Conservation (phyloP, 2,113 vertebrate species). For the Erpornis zantholeuca region DNA sequence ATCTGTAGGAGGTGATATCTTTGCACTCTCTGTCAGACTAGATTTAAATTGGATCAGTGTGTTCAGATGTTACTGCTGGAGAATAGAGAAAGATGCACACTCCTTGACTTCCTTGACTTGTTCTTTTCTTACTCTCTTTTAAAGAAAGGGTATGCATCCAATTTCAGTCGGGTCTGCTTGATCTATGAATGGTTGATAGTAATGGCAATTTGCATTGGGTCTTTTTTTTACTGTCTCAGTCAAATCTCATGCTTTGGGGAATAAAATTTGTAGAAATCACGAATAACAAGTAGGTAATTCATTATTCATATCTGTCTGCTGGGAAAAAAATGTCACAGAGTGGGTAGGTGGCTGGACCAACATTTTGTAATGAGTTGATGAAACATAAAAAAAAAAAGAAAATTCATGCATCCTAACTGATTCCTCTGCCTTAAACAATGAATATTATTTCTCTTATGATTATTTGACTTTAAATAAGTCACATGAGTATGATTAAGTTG, state of each 20-base stretch:
- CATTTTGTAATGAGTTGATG: neutral
- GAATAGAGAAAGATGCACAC: neutral
- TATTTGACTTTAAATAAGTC: neutral
- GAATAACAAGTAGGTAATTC: neutral
- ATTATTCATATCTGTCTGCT: slow-evolving; percentile 7
- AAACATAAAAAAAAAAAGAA: neutral
- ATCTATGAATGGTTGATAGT: neutral
- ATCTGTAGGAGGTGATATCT: neutral
- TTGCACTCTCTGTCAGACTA: neutral
- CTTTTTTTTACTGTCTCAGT: neutral
- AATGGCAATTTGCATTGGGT: neutral
- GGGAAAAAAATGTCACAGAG: neutral
- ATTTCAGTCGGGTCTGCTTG: neutral
- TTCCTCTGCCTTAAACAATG: neutral
- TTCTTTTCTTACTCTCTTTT: neutral
- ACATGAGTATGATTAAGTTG: neutral
- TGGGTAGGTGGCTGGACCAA: neutral
- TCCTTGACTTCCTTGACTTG: neutral
- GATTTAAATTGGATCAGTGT: neutral
- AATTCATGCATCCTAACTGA: neutral
- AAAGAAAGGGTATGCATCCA: neutral
- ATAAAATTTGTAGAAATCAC: neutral
- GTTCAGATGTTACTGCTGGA: neutral
- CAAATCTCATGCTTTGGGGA: neutral
- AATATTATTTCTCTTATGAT: neutral